phyloP scores from a whole-genome alignment of 1,140 invertebrate genomes.

The Drosophila sucinea region DNA sequence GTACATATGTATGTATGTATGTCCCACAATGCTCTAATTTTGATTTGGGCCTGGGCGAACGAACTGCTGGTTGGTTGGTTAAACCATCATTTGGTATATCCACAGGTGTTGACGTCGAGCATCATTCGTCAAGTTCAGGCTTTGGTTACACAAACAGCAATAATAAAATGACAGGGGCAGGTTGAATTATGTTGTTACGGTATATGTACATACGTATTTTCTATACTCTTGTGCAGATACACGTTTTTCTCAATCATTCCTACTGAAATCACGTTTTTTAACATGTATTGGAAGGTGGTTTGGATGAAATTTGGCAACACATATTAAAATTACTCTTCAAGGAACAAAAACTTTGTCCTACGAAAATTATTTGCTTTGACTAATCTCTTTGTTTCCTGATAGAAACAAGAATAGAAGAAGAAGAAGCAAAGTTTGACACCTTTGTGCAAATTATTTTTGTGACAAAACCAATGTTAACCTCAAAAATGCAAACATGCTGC shows the following conservation, averaged over 20 bases:
- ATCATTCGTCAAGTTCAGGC: conserved; percentile 70
- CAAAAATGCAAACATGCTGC: conserved; percentile 40
- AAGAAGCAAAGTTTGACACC: conserved; percentile 60
- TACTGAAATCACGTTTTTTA: not conserved
- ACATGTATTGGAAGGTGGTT: not conserved
- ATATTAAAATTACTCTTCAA: too few relatives aligned
- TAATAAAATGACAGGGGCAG: too few relatives aligned
- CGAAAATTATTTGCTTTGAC: too few relatives aligned
- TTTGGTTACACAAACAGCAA: conserved; percentile 19
- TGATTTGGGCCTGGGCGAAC: not conserved
- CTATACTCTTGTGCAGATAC: not conserved
- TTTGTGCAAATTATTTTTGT: conserved; percentile 74
- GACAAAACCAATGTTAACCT: conserved; percentile 68
- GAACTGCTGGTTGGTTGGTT: conserved; percentile 54
- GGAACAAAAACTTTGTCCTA: too few relatives aligned
- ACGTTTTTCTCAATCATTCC: not conserved
- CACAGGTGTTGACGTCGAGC: conserved; percentile 61
- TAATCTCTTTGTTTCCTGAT: too few relatives aligned
- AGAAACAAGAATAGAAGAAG: not conserved
- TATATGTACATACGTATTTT: not conserved
- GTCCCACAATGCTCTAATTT: not conserved
- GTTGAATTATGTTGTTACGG: not conserved
- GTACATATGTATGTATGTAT: not conserved
- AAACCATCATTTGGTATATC: conserved; percentile 35
- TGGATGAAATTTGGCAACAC: too few relatives aligned